Conservation (phyloP, 2,113 vertebrate species). For the Peromyscus californicus region DNA sequence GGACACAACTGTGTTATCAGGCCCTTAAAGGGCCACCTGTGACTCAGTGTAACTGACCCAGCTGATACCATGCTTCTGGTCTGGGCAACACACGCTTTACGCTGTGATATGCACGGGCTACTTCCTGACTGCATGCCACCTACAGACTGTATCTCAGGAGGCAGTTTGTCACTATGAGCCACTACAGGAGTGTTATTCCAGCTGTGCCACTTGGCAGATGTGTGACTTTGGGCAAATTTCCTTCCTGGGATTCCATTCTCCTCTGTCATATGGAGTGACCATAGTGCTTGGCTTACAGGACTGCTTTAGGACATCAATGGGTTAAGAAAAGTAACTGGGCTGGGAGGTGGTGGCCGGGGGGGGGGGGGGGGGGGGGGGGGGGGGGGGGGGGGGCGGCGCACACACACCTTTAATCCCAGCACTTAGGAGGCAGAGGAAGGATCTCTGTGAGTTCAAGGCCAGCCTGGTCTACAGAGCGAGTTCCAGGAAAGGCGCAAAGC, state of each 20-base stretch:
- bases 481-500: background rate
- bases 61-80: background rate
- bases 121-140: background rate
- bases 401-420: background rate
- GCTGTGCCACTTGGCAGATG: background rate
- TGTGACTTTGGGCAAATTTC: background rate
- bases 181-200: background rate
- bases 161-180: background rate
- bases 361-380: too few relatives aligned
- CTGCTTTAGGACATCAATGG: background rate
- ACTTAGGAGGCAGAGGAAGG: background rate
- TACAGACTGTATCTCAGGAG: background rate
- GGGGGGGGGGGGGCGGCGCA: too few relatives aligned
- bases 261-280: background rate
- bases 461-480: background rate
- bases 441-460: background rate
- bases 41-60: background rate
- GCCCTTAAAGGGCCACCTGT: background rate
- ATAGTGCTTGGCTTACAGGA: rapidly evolving
- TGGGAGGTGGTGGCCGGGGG: background rate
- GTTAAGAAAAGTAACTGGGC: background rate
- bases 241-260: background rate
- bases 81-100: background rate
- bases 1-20: background rate
- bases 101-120: background rate